Percentiles rank a stretch among this genome's conserved stretches.
Conservation (phyloP, 1,140 invertebrate genomes). For the Odontomachus brunneus region DNA sequence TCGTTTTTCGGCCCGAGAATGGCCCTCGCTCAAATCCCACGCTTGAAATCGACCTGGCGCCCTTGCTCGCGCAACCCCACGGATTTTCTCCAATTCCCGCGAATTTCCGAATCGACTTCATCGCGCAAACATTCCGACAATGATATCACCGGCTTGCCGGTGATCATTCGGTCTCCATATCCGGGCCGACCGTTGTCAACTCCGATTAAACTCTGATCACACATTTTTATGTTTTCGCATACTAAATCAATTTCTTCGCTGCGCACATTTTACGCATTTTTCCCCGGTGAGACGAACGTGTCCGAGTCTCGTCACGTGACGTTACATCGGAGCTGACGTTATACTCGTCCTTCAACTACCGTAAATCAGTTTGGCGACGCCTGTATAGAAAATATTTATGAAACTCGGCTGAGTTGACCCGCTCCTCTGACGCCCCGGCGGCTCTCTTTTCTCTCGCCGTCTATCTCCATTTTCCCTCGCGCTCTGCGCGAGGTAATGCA, state of each 20-base stretch:
- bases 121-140: neutral
- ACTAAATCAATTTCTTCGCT: neutral
- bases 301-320: constrained; percentile 10
- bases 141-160: neutral
- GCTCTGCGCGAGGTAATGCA: constrained; percentile 33
- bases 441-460: constrained; percentile 13
- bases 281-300: neutral
- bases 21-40: constrained; percentile 17
- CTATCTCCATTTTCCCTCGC: constrained; percentile 20
- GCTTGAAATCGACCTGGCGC: neutral
- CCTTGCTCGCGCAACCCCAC: neutral
- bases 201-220: neutral
- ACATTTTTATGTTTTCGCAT: no score
- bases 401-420: constrained; percentile 46
- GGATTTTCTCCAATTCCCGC: neutral
- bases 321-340: constrained; percentile 4
- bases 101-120: neutral
- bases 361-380: constrained; percentile 52
- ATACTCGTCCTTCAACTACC: constrained; percentile 26
- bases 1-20: neutral
- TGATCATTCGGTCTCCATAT: no score
- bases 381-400: constrained; percentile 54
- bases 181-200: no score
- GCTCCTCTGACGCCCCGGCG: constrained; percentile 12
- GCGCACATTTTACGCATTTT: neutral